A percentile compares a stretch with the other conserved stretches of the same genome.
These are phyloP conservation scores for Mustelus asterias DNA, from an alignment of 2,113 vertebrate species.

Conservation along the genomic window DNA sequence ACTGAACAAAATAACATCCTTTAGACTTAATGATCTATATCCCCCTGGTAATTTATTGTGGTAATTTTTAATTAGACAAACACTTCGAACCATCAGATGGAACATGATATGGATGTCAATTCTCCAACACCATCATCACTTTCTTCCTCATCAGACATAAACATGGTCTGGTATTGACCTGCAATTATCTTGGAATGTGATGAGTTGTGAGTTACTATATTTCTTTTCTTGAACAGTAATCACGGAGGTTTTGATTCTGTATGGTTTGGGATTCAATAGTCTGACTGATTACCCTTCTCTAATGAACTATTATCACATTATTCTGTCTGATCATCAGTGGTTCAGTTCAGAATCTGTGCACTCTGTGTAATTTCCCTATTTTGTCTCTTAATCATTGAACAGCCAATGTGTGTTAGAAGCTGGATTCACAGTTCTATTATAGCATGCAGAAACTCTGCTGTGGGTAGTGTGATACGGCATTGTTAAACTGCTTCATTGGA, in stretches of 20 bases:
- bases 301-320: background rate
- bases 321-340: constrained; percentile 16
- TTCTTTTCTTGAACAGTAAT: constrained; percentile 8
- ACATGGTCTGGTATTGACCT: background rate
- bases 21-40: constrained; percentile 3
- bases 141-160: constrained; percentile 2
- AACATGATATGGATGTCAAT: background rate
- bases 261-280: constrained; percentile 2
- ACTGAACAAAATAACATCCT: background rate
- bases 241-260: constrained; percentile 11
- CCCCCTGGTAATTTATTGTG: background rate
- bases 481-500: background rate
- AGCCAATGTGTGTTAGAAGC: background rate
- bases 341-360: background rate
- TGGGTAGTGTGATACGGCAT: background rate
- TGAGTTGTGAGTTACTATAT: constrained; percentile 8
- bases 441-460: background rate
- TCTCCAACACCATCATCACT: background rate
- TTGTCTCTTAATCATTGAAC: background rate
- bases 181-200: background rate
- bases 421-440: background rate
- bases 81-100: background rate
- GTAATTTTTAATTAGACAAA: constrained; percentile 11
- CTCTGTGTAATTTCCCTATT: background rate
- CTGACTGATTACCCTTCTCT: constrained; percentile 12